These are phyloP conservation scores for Anser brachyrhynchus DNA, from an alignment of 2,113 vertebrate species.

Conservation along the genomic window DNA sequence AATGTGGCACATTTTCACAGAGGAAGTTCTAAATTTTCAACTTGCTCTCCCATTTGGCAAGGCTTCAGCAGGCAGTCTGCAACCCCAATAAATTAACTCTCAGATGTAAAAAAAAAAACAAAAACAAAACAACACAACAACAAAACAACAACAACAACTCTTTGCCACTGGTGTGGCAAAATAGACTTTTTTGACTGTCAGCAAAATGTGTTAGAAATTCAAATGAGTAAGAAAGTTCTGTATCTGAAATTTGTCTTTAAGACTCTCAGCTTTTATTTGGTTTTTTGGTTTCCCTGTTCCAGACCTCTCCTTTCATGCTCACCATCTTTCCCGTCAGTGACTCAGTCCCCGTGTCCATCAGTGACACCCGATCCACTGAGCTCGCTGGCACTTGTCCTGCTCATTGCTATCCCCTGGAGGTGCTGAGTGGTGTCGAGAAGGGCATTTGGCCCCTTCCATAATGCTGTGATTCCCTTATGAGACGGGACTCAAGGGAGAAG, in stretches of 20 bases:
- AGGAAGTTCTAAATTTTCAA: background rate
- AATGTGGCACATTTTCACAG: rapidly evolving
- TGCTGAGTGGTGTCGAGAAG: background rate
- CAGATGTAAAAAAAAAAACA: background rate
- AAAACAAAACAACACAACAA: background rate
- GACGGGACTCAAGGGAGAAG: background rate
- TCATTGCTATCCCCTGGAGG: background rate
- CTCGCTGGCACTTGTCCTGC: background rate
- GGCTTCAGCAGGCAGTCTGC: background rate
- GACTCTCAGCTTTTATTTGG: background rate
- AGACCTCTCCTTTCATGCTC: background rate
- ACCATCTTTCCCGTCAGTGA: background rate
- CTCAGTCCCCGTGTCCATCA: background rate
- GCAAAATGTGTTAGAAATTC: background rate
- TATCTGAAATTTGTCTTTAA: rapidly evolving
- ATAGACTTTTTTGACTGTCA: background rate
- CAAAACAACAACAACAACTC: background rate
- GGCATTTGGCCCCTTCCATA: background rate
- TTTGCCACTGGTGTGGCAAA: background rate
- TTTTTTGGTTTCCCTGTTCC: background rate
- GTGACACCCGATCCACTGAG: background rate
- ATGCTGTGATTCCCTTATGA: background rate
- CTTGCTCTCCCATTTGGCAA: background rate
- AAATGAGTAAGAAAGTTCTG: background rate
- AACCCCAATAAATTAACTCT: background rate